A percentile compares a stretch with the other conserved stretches of the same genome.
Evolutionary conservation across 2,113 vertebrate genomes (phyloP).

Genomic region (Triplophysa siluroides): DNA sequence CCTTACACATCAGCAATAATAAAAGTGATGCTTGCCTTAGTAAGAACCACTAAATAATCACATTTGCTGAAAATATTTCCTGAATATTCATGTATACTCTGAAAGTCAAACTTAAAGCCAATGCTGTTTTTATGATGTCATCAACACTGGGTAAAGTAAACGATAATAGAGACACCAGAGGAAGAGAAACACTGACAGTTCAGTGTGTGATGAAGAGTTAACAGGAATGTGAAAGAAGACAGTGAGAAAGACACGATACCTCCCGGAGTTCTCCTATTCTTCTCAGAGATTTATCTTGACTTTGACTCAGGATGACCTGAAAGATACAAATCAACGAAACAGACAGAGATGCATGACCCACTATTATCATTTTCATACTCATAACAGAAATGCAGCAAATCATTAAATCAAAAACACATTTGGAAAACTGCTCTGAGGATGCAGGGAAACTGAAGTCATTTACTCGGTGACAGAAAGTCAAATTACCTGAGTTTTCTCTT

Average conservation of each 20-base stretch:
- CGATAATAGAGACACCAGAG: not conserved
- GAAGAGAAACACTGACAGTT: not conserved
- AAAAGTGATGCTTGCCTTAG: too few relatives aligned
- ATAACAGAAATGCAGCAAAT: not conserved
- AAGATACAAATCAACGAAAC: not conserved
- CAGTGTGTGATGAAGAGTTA: not conserved
- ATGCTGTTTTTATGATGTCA: not conserved
- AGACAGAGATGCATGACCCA: conserved; percentile 43
- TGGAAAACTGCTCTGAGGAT: not conserved
- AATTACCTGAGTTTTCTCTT: conserved; percentile 93
- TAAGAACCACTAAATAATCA: too few relatives aligned
- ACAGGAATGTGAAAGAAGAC: not conserved
- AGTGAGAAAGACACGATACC: conserved; percentile 69
- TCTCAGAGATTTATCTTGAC: conserved; percentile 94
- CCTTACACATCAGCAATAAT: too few relatives aligned
- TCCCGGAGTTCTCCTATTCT: conserved; percentile 93
- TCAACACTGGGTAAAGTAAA: not conserved
- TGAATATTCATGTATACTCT: too few relatives aligned
- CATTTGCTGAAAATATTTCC: too few relatives aligned
- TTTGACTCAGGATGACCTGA: conserved; percentile 91
- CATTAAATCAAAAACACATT: conserved; percentile 9
- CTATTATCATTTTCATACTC: not conserved
- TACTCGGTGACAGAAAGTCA: not conserved
- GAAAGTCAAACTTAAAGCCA: not conserved
- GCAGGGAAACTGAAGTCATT: not conserved